Evolutionary conservation across 2,888 invertebrate genomes (phyloP).

Genomic region (Sepiola atlantica): DNA sequence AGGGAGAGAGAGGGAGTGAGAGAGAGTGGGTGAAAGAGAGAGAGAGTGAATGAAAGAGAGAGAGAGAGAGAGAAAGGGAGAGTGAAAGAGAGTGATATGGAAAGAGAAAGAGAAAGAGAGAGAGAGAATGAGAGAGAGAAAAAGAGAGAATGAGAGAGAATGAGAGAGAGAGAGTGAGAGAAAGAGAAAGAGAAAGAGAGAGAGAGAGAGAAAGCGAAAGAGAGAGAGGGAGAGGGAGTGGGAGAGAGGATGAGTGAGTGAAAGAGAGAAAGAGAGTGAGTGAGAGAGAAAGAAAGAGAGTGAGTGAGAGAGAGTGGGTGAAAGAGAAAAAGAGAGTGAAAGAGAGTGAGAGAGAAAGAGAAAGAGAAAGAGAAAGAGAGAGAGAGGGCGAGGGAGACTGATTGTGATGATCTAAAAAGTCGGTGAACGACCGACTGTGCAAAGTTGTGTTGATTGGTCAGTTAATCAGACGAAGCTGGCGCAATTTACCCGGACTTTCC

Average conservation of each 20-base stretch:
- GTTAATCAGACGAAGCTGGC: not conserved
- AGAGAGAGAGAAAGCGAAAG: not conserved
- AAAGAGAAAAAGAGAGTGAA: not conserved
- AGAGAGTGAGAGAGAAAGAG: not conserved
- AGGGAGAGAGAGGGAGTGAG: too few species aligned
- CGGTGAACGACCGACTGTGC: not conserved
- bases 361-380: not conserved
- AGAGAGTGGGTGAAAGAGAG: not conserved
- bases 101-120: not conserved
- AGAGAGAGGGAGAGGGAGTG: not conserved
- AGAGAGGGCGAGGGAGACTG: fast-evolving
- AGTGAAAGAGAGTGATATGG: not conserved
- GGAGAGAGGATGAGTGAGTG: not conserved
- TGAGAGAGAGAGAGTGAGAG: not conserved
- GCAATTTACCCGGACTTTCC: not conserved
- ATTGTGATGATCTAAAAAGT: not conserved
- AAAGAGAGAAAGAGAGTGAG: not conserved
- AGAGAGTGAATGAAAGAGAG: too few species aligned
- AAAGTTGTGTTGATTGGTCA: not conserved
- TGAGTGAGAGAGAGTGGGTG: not conserved
- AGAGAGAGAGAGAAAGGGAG: not conserved
- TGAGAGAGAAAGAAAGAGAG: not conserved
- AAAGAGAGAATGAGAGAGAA: not conserved
- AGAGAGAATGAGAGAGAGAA: not conserved
- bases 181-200: not conserved